Percentiles rank a stretch among this genome's conserved stretches.
These are phyloP conservation scores for Amblyornis subalaris DNA, from an alignment of 2,113 vertebrate species.

Conservation along the genomic window DNA sequence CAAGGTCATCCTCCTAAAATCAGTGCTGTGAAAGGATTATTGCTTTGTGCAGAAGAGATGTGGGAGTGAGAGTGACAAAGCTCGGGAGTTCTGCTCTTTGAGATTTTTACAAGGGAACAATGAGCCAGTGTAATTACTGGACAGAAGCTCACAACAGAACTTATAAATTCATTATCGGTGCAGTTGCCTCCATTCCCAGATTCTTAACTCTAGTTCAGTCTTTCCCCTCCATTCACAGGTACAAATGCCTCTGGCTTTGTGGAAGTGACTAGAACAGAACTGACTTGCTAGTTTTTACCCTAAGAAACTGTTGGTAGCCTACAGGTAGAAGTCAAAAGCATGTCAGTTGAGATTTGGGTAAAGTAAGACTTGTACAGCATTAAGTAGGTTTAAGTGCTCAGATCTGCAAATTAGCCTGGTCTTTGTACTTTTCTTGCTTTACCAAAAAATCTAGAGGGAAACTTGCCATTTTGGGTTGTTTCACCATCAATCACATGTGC, in stretches of 20 bases:
- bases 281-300: constrained; percentile 58
- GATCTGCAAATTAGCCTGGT: constrained; percentile 22
- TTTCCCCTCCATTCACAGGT: constrained; percentile 14
- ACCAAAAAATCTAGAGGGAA: constrained; percentile 18
- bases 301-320: constrained; percentile 58
- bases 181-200: not conserved
- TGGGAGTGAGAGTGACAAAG: not conserved
- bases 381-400: not conserved
- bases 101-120: not conserved
- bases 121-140: not conserved
- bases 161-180: not conserved
- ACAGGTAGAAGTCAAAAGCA: constrained; percentile 51
- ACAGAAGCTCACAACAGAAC: not conserved
- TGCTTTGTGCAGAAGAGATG: not conserved
- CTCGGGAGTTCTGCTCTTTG: not conserved
- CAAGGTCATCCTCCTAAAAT: not conserved
- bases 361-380: not conserved
- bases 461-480: constrained; percentile 24
- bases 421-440: constrained; percentile 12
- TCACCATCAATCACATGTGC: not conserved
- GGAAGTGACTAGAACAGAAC: constrained; percentile 51
- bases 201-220: constrained; percentile 1
- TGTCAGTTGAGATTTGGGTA: constrained; percentile 58
- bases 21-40: not conserved
- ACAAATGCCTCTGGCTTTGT: constrained; percentile 42